phyloP scores from a whole-genome alignment of 2,888 invertebrate genomes.

The Polia nebulosa region DNA sequence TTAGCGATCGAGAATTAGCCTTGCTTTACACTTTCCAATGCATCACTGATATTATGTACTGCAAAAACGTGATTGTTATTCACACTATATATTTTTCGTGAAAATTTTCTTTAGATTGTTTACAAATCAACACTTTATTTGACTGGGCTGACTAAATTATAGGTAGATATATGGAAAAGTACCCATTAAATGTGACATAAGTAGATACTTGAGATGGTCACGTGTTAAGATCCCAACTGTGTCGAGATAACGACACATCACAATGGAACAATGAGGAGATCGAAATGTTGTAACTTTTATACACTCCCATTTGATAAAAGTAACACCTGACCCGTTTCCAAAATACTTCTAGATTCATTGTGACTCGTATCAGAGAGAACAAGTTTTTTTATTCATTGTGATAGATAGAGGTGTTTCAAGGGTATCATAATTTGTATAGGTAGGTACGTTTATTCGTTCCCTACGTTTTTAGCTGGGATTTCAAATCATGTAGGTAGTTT shows the following conservation, averaged over 20 bases:
- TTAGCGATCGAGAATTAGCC: not conserved
- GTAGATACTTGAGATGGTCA: not conserved
- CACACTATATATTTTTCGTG: no score
- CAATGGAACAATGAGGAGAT: not conserved
- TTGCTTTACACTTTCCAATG: not conserved
- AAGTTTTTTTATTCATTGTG: not conserved
- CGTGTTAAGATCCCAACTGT: slow-evolving; percentile 18
- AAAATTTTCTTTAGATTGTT: no score
- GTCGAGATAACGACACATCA: slow-evolving; percentile 21
- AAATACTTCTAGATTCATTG: not conserved
- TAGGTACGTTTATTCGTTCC: not conserved
- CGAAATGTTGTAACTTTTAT: not conserved
- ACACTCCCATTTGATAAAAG: not conserved
- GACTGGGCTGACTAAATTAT: no score
- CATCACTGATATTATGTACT: not conserved
- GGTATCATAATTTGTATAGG: not conserved
- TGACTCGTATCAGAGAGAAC: not conserved
- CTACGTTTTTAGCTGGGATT: not conserved
- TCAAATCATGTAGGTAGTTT: not conserved
- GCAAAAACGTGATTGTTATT: no score
- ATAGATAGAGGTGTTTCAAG: not conserved
- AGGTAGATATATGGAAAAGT: not conserved
- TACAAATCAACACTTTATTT: not conserved
- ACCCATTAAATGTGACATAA: not conserved
- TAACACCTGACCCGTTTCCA: slow-evolving; percentile 26